Base-by-base conservation (phyloP, 2,888 invertebrate genomes). In the Rambutsinella grinnellia region DNA sequence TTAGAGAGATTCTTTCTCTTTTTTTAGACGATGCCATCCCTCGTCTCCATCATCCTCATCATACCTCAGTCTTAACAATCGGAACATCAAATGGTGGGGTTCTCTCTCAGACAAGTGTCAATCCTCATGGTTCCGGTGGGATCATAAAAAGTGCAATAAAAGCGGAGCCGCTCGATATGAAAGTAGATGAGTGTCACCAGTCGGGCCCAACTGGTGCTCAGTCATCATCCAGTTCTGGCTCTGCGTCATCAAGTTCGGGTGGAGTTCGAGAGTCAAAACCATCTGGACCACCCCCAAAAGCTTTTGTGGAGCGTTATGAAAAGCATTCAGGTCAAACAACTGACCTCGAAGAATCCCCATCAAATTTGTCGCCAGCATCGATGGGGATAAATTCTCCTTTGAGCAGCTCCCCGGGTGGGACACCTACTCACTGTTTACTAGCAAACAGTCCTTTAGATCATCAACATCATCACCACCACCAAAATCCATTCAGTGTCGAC, bases 401-500 rank as follows among this genome's bases (percentile, higher is more conserved):
- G 15, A 44, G 75, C n/a, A 68, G 67, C 44, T 72, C 81, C 10
- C 79, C 81, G 21, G 63, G 72, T n/a, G 72, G 65, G 49, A 76
- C 71, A 27, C 62, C 79, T 0, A 74, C 78, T 21, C 79, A 82
- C 28, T 79, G 82, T 72, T 79, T 78, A 23, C 79, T 81, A 51
- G 78, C 69, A 23, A 62, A 19, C 17, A 67, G 68, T 44, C 75
- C 76, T 46, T 23, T 57, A 51, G 80, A 76, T 63, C 77, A 78
- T 57, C 70, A 61, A 54, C 88, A 77, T 54, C 70, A 72, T 53
- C 76, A 78, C 27, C 76, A 70, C 61, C 88, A 86, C 63, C 86
- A 87, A 0, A 88, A 89, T 3, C 88, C 89, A 2, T 91, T 91
- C 84, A 90, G 89, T 84, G 91, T 91, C n/a, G 91, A 91, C 84